Evolutionary conservation across 1,140 invertebrate species (phyloP).

Genomic region (Solen grandis): DNA sequence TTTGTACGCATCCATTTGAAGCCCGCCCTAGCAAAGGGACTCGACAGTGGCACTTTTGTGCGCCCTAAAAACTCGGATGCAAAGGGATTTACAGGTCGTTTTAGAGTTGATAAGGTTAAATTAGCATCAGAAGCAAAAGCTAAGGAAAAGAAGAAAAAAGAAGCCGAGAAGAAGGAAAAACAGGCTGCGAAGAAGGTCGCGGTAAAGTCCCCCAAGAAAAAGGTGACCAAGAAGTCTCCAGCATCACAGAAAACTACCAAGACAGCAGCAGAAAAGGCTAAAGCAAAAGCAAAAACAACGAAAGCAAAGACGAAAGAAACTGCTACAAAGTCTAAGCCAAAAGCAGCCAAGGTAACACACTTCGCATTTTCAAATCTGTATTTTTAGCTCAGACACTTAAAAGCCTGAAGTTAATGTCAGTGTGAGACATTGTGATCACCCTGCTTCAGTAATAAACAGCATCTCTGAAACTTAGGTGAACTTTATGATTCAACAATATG

Average conservation of each 20-base stretch:
- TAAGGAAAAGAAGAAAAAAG: slow-evolving; percentile 27
- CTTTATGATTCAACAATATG: background rate
- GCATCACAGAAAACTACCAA: slow-evolving; percentile 20
- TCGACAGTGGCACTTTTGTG: slow-evolving; percentile 29
- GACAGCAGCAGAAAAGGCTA: slow-evolving; percentile 14
- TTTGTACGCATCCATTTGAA: slow-evolving; percentile 29
- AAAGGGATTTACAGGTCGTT: slow-evolving; percentile 45
- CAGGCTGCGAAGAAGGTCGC: background rate
- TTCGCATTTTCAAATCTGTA: background rate
- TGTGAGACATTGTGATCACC: background rate
- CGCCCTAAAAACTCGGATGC: slow-evolving; percentile 50
- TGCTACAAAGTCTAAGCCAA: slow-evolving; percentile 32
- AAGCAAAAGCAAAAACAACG: slow-evolving; percentile 11
- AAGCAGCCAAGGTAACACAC: slow-evolving; percentile 43
- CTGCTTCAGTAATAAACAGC: background rate
- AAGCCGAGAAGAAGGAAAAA: background rate
- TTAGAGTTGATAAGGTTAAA: slow-evolving; percentile 42
- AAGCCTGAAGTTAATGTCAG: background rate
- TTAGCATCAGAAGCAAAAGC: slow-evolving; percentile 23
- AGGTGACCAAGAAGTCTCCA: slow-evolving; percentile 23
- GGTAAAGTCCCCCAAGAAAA: background rate
- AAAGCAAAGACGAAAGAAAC: background rate
- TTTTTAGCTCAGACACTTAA: background rate
- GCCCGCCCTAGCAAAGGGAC: slow-evolving; percentile 44
- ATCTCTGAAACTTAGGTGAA: background rate